Evolutionary conservation across 2,888 invertebrate genomes (phyloP).

Genomic region (Stenodera caucasica): DNA sequence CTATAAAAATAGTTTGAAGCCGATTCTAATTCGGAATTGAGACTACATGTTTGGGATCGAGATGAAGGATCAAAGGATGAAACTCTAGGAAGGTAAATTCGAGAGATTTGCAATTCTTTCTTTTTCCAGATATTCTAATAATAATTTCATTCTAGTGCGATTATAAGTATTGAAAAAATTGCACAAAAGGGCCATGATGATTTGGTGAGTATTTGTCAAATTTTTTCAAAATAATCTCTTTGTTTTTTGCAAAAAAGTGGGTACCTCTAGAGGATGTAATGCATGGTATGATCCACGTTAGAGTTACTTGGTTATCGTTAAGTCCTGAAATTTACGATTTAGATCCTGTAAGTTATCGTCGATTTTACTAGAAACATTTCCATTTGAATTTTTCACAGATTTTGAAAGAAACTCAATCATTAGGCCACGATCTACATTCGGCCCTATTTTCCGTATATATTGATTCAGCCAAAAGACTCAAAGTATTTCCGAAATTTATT

Average conservation of each 20-base stretch:
- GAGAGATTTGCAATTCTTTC: not conserved
- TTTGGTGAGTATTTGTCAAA: conserved; percentile 59
- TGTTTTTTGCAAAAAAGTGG: conserved; percentile 67
- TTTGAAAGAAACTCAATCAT: conserved; percentile 70
- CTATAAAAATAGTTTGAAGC: conserved; percentile 13
- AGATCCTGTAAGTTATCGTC: conserved; percentile 64
- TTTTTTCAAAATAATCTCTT: conserved; percentile 12
- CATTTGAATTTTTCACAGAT: no score
- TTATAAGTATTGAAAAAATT: conserved; percentile 68
- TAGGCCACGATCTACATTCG: conserved; percentile 61
- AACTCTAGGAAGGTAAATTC: conserved; percentile 35
- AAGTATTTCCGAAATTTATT: conserved; percentile 60
- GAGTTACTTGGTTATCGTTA: conserved; percentile 85
- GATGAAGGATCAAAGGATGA: conserved; percentile 38
- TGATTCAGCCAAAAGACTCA: conserved; percentile 88
- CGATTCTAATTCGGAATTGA: conserved; percentile 28
- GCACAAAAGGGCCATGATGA: conserved; percentile 70
- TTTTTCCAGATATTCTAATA: not conserved
- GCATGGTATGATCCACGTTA: conserved; percentile 88
- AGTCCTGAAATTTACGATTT: conserved; percentile 71
- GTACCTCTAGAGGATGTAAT: conserved; percentile 91
- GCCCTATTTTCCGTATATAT: conserved; percentile 82
- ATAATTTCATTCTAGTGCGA: conserved; percentile 60
- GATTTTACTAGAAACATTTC: conserved; percentile 5
- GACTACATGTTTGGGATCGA: conserved; percentile 38